Base-by-base conservation (phyloP, 2,113 vertebrate genomes). In the Phalacrocorax aristotelis region DNA sequence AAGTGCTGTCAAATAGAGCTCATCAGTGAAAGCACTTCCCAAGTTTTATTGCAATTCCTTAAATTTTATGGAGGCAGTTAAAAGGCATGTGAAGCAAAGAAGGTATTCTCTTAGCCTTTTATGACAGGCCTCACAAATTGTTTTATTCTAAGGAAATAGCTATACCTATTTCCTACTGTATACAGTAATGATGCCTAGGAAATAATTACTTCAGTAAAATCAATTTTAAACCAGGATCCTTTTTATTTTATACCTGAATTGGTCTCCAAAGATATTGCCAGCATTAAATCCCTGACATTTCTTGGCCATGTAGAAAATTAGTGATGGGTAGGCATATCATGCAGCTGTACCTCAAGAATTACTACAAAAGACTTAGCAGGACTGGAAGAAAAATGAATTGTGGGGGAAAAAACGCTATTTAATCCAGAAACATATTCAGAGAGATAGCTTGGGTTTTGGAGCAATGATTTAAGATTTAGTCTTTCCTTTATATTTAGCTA, bases 51-150 rank as follows among this genome's bases (percentile, higher is more conserved):
- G 81, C 91, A 91, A 97, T 97, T 94, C 71, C 95, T 97, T 98
- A 98, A 95, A 93, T 98, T 98, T 98, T 98, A 98, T 96, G 85
- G 85, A 94, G 70, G 71, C 80, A 80, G 79, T 96, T 97, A 97
- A 97, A 96, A 97, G 57, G 82, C 34, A 97, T 94, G 64, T 54
- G 88, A 93, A 90, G 88, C 94, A 97, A 90, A 91, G 91, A 95
- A 83, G 84, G 60, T 93, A 96, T 97, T 97, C 86, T 95, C 77
- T 89, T 86, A 93, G 74, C 48, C 68, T 96, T 95, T 93, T 96
- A 82, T 92, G 87, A 95, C 69, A 98, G 58, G 55, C 51, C 44
- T 96, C 57, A 29, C 76, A 97, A 97, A 97, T 92, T 83, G 70
- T 96, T 97, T 97, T 97, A 95, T 94, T 97, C 95, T 96, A 95